A percentile compares a stretch with the other conserved stretches of the same genome.
Evolutionary conservation across 1,140 invertebrate genomes (phyloP).

Genomic region (Colletes gigas): DNA sequence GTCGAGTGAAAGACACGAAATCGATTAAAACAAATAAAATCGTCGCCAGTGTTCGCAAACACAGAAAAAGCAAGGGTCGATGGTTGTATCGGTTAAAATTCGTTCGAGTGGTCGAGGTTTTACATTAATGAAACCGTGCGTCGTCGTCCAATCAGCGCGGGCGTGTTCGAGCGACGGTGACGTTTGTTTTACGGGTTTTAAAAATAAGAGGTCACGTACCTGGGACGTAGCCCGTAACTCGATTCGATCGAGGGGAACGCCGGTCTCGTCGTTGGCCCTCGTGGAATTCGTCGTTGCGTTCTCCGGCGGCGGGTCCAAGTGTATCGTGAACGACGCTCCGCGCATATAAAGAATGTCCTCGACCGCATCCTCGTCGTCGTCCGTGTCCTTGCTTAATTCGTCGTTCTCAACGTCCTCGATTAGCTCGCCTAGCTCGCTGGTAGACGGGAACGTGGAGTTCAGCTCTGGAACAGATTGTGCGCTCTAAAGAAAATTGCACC

Average conservation of each 20-base stretch:
- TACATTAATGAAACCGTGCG: no score
- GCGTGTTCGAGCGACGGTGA: no score
- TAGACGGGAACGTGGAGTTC: slow-evolving; percentile 85
- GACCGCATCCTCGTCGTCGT: slow-evolving; percentile 80
- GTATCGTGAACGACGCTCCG: slow-evolving; percentile 90
- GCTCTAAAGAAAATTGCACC: slow-evolving; percentile 5
- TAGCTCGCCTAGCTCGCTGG: slow-evolving; percentile 70
- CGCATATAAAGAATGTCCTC: slow-evolving; percentile 92
- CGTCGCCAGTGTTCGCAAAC: no score
- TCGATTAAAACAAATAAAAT: no score
- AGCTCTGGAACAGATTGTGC: slow-evolving; percentile 83
- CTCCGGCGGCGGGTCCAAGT: slow-evolving; percentile 81
- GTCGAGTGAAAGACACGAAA: no score
- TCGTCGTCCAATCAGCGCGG: no score
- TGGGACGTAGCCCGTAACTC: slow-evolving; percentile 67
- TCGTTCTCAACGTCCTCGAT: slow-evolving; percentile 72
- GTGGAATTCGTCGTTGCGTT: slow-evolving; percentile 70
- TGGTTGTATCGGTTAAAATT: no score
- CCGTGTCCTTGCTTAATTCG: slow-evolving; percentile 77
- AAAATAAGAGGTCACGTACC: slow-evolving; percentile 46
- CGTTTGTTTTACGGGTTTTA: not conserved
- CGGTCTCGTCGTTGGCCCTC: slow-evolving; percentile 65
- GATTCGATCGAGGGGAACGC: slow-evolving; percentile 61
- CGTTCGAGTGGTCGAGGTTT: no score
- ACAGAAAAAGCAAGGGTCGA: no score